Conservation (phyloP, 1,140 invertebrate species). For the Zaprionus capensis region DNA sequence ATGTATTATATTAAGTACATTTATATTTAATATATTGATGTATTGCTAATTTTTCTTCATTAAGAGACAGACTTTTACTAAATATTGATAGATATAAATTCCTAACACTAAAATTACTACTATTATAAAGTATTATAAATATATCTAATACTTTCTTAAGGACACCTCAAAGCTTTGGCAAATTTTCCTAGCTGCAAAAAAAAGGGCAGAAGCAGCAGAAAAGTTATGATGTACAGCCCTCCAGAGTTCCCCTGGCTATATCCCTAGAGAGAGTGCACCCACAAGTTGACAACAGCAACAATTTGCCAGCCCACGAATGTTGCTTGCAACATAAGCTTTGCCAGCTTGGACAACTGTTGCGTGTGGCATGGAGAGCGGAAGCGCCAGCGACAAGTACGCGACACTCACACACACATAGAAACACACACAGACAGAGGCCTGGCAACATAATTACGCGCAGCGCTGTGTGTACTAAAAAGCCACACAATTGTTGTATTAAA, state of each 20-base stretch:
- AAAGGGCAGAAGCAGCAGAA: too few relatives aligned
- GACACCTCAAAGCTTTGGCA: neutral
- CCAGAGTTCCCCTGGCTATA: too few relatives aligned
- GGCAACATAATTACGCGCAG: slow-evolving; percentile 49
- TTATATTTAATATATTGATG: too few relatives aligned
- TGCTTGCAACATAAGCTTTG: slow-evolving; percentile 40
- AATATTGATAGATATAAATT: too few relatives aligned
- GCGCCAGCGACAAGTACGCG: neutral
- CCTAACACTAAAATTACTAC: too few relatives aligned
- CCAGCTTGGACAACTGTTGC: slow-evolving; percentile 71
- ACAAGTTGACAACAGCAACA: too few relatives aligned
- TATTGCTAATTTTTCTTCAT: too few relatives aligned
- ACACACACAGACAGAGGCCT: slow-evolving; percentile 8
- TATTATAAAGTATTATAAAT: too few relatives aligned
- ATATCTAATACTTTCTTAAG: too few relatives aligned
- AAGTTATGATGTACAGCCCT: too few relatives aligned
- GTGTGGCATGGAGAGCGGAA: slow-evolving; percentile 37
- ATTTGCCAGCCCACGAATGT: slow-evolving; percentile 11
- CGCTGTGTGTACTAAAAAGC: slow-evolving; percentile 69
- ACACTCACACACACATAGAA: slow-evolving; percentile 2
- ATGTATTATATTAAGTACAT: neutral
- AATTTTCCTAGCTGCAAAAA: neutral
- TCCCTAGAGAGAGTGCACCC: too few relatives aligned
- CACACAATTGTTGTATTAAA: slow-evolving; percentile 77
- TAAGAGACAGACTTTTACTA: too few relatives aligned